Percentiles rank a stretch among this genome's conserved stretches.
Evolutionary conservation across 2,888 invertebrate genomes (phyloP).

Genomic region (Acronicta aceris): DNA sequence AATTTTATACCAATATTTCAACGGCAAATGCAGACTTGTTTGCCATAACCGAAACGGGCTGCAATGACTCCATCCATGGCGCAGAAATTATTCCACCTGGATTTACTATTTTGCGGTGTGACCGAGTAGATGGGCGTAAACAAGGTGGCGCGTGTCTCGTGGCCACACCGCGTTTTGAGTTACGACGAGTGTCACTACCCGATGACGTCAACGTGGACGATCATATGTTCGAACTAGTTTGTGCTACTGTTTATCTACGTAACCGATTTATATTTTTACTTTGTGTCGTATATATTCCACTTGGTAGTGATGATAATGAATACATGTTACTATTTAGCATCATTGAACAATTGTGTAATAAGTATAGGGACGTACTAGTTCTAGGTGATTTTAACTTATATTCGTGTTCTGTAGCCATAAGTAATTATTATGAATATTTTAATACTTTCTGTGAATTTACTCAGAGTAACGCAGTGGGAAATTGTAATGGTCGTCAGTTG

Average conservation of each 20-base stretch:
- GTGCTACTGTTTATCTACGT: constrained; percentile 9
- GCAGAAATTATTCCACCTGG: constrained; percentile 12
- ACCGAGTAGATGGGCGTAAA: constrained; percentile 8
- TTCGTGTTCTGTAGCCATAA: constrained; percentile 3
- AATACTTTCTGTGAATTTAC: constrained; percentile 4
- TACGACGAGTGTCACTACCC: background rate
- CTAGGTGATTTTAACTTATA: constrained; percentile 6
- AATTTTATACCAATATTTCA: constrained; percentile 21
- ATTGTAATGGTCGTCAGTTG: constrained; percentile 8
- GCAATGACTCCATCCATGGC: constrained; percentile 7
- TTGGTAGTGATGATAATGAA: constrained; percentile 2
- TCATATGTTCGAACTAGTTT: constrained; percentile 8
- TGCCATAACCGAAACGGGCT: constrained; percentile 43
- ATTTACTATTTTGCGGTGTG: constrained; percentile 12
- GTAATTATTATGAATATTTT: constrained; percentile 10
- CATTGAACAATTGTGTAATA: constrained; percentile 2
- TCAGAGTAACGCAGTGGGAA: constrained; percentile 4
- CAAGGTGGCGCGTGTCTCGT: constrained; percentile 16
- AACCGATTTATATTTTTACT: constrained; percentile 5
- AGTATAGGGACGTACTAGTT: background rate
- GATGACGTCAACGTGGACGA: constrained; percentile 1
- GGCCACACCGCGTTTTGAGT: constrained; percentile 16
- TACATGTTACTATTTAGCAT: constrained; percentile 6
- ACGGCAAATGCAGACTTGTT: constrained; percentile 34
- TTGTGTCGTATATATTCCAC: constrained; percentile 14